phyloP scores from a whole-genome alignment of 2,797 vertebrate genomes.

The Sciurus carolinensis region DNA sequence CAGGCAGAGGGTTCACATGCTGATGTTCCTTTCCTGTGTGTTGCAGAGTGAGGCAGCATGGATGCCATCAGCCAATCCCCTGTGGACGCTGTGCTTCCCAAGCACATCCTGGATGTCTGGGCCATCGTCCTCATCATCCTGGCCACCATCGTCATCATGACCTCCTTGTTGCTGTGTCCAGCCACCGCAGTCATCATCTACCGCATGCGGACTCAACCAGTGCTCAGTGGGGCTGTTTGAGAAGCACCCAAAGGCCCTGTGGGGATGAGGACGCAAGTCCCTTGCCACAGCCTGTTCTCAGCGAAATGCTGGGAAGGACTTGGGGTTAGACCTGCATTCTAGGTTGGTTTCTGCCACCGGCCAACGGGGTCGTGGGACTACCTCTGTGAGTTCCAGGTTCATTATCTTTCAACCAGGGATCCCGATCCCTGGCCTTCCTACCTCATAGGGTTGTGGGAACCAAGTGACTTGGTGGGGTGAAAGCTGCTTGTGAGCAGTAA shows the following conservation, averaged over 20 bases:
- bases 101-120: conserved; percentile 92
- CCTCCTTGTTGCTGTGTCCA: conserved; percentile 89
- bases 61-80: conserved; percentile 64
- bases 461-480: not conserved
- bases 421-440: conserved; percentile 45
- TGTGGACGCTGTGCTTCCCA: conserved; percentile 79
- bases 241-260: not conserved
- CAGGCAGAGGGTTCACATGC: not conserved
- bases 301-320: not conserved
- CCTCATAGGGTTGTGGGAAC: conserved; percentile 49
- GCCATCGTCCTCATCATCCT: conserved; percentile 92
- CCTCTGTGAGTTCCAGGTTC: not conserved
- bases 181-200: conserved; percentile 91
- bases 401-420: not conserved
- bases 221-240: conserved; percentile 87
- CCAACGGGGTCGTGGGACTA: not conserved
- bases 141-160: conserved; percentile 91
- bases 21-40: conserved; percentile 65
- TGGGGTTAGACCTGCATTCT: not conserved
- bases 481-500: not conserved
- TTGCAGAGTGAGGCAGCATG: conserved; percentile 86
- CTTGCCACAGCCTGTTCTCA: not conserved
- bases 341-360: conserved; percentile 25
- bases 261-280: not conserved
- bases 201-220: conserved; percentile 90